These are phyloP conservation scores for Typhlichthys subterraneus DNA, from an alignment of 2,797 vertebrate species.

Conservation along the genomic window DNA sequence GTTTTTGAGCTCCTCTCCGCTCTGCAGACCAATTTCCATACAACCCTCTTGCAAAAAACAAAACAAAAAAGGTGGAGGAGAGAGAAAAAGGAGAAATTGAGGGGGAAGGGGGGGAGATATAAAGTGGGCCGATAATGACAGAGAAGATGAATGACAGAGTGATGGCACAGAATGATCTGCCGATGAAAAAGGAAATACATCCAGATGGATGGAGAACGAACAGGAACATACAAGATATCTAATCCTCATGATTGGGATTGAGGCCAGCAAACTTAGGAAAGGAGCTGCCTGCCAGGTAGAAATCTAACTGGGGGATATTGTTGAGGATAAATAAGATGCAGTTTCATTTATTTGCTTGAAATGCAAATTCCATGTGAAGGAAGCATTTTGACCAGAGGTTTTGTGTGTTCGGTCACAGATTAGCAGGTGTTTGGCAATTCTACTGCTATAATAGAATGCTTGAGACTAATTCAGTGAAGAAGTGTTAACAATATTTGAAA, in stretches of 20 bases:
- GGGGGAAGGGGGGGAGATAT: neutral
- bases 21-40: constrained; percentile 63
- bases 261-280: constrained; percentile 13
- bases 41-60: constrained; percentile 44
- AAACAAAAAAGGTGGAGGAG: constrained; percentile 25
- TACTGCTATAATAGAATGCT: neutral
- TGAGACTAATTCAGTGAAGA: too few species aligned
- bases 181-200: neutral
- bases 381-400: neutral
- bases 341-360: constrained; percentile 47
- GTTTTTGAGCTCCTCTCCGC: constrained; percentile 60
- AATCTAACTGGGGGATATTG: constrained; percentile 35
- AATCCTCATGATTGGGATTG: constrained; percentile 59
- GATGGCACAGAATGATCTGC: neutral
- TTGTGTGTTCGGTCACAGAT: constrained; percentile 1
- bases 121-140: neutral
- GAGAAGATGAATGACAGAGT: constrained; percentile 4
- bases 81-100: neutral
- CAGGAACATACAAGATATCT: constrained; percentile 30
- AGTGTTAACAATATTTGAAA: too few species aligned
- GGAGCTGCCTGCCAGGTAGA: constrained; percentile 25
- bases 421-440: neutral
- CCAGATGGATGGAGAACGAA: neutral
- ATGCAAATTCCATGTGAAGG: constrained; percentile 26
- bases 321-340: constrained; percentile 22